Percentiles rank a stretch among this genome's conserved stretches.
These are phyloP conservation scores for Acestrorhynchus altus DNA, from an alignment of 2,797 vertebrate species.

Conservation along the genomic window DNA sequence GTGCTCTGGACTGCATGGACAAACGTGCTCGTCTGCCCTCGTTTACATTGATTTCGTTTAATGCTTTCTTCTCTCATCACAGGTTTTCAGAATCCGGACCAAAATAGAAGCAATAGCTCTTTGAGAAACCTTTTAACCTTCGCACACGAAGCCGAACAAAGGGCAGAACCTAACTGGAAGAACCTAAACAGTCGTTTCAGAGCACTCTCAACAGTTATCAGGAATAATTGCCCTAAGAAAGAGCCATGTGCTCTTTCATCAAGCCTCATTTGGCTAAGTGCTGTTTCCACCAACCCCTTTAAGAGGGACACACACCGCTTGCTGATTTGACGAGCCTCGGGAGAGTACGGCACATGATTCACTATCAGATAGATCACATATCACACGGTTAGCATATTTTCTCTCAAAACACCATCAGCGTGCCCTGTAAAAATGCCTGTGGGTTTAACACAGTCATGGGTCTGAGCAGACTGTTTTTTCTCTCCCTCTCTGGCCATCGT, in stretches of 20 bases:
- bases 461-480: slow-evolving; percentile 52
- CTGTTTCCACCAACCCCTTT: slow-evolving; percentile 49
- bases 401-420: slow-evolving; percentile 63
- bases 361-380: slow-evolving; percentile 61
- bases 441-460: slow-evolving; percentile 64
- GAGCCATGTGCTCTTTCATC: slow-evolving; percentile 27
- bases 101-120: background rate
- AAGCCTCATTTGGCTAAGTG: slow-evolving; percentile 44
- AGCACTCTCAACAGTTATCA: slow-evolving; percentile 6
- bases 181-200: slow-evolving; percentile 36
- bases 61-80: slow-evolving; percentile 74
- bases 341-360: slow-evolving; percentile 64
- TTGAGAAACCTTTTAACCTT: slow-evolving; percentile 12
- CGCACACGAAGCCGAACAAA: slow-evolving; percentile 13
- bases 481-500: background rate
- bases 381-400: slow-evolving; percentile 61
- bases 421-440: slow-evolving; percentile 69
- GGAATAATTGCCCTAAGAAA: slow-evolving; percentile 15
- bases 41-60: slow-evolving; percentile 78
- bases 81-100: slow-evolving; percentile 64
- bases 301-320: slow-evolving; percentile 45
- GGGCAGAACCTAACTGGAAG: slow-evolving; percentile 33
- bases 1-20: slow-evolving; percentile 73
- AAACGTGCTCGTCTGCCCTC: slow-evolving; percentile 77
- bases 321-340: slow-evolving; percentile 60